Evolutionary conservation across 2,797 vertebrate species (phyloP).

Genomic region (Microctenopoma stevenorrisi): DNA sequence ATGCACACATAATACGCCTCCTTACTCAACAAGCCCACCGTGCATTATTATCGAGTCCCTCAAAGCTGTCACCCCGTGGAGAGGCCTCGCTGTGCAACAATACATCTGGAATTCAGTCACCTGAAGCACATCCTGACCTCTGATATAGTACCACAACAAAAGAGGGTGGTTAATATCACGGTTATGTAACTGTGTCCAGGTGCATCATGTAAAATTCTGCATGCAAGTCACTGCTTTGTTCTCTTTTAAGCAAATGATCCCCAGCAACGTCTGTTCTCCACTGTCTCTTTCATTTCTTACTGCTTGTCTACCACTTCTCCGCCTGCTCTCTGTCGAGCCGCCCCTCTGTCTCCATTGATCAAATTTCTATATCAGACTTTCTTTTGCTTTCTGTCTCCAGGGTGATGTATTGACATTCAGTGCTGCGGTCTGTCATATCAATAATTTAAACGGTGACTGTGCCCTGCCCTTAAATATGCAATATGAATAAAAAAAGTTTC

Average conservation of each 20-base stretch:
- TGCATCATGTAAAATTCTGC: neutral
- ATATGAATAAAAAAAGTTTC: constrained; percentile 11
- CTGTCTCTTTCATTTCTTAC: constrained; percentile 2
- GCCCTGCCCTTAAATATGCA: constrained; percentile 50
- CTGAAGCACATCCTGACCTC: constrained; percentile 59
- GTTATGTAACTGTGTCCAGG: constrained; percentile 22
- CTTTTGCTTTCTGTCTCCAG: constrained; percentile 35
- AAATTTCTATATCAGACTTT: constrained; percentile 18
- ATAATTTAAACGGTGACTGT: constrained; percentile 69
- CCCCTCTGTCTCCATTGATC: constrained; percentile 38
- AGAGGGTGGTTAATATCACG: constrained; percentile 30
- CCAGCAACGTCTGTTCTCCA: neutral
- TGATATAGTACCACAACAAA: constrained; percentile 22
- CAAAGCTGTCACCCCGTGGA: constrained; percentile 45
- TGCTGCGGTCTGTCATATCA: constrained; percentile 66
- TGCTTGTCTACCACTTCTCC: neutral
- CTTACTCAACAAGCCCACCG: constrained; percentile 30
- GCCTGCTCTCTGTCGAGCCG: constrained; percentile 2
- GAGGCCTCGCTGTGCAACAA: constrained; percentile 45
- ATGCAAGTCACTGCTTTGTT: neutral
- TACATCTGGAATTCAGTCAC: constrained; percentile 64
- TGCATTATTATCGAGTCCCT: constrained; percentile 52
- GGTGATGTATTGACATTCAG: constrained; percentile 73
- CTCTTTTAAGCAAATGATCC: neutral
- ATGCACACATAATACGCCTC: constrained; percentile 45